Conservation (phyloP, 2,888 invertebrate genomes). For the Unio pictorum region DNA sequence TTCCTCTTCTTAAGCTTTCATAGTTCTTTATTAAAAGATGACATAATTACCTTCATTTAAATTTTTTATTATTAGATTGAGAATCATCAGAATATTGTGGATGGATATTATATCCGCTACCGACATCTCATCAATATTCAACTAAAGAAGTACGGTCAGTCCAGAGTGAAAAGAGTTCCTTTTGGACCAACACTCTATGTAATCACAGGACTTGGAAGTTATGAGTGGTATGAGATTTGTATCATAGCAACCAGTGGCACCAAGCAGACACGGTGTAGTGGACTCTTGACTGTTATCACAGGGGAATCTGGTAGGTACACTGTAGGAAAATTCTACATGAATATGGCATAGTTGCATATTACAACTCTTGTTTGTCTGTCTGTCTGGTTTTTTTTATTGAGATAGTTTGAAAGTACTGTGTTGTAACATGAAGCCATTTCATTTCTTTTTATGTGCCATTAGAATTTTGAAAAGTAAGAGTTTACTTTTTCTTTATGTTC, state of each 20-base stretch:
- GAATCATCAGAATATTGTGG: constrained; percentile 56
- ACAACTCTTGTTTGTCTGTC: too few species aligned
- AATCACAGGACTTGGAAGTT: constrained; percentile 84
- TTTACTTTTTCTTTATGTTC: too few species aligned
- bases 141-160: constrained; percentile 20
- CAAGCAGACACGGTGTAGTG: constrained; percentile 47
- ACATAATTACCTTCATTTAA: too few species aligned
- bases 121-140: constrained; percentile 38
- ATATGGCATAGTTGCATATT: too few species aligned
- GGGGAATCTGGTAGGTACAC: constrained; percentile 30
- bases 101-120: constrained; percentile 60
- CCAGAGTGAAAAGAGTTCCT: constrained; percentile 23
- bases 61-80: constrained; percentile 34
- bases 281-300: constrained; percentile 51
- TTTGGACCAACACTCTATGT: constrained; percentile 50
- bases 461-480: too few species aligned
- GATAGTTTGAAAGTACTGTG: too few species aligned
- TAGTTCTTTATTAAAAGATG: too few species aligned
- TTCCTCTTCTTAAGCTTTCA: too few species aligned
- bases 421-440: too few species aligned
- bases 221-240: constrained; percentile 92
- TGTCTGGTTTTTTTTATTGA: too few species aligned
- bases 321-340: too few species aligned
- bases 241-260: constrained; percentile 79
- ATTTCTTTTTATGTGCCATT: too few species aligned